Base-by-base conservation (phyloP, 2,113 vertebrate species). In the Castor canadensis region DNA sequence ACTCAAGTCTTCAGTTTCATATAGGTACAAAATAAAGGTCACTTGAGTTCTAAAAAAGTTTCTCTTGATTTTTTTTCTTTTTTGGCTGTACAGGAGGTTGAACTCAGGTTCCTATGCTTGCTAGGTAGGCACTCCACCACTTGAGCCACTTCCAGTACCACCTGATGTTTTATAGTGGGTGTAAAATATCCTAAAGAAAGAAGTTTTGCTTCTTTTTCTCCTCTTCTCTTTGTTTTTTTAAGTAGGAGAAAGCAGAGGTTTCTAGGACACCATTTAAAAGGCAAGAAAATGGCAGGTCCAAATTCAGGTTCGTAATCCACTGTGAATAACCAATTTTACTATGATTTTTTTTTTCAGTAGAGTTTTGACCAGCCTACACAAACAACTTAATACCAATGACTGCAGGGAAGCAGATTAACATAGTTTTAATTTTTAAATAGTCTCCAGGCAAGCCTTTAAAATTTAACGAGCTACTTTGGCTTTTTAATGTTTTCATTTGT, bases 401-500 rank as follows among this genome's bases (percentile, higher is more conserved):
- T 71, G 40, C 28, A 38, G 77, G 73, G 60, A 54, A 92, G 62
- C 62, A 89, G 83, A 67, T 84, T 15, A 77, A 40, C 22, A 54
- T 26, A 67, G 67, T 86, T 80, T 91, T 67, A 93, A 89, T 76
- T 73, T 93, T 93, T 87, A 58, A 54, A 87, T 43, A 58, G 52
- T 76, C 49, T 35, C 19, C 54, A 64, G 56, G 12, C 12, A 92
- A 86, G 35, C 12, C 60, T 95, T 86, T 85, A 82, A 43, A 77
- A 58, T 87, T 77, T 85, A 72, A 58, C 45, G 49, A 85, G 45
- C 38, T 67, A 38, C 75, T 83, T 93, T 22, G 76, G 7, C n/a
- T 89, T 82, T 82, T 96, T 96, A 97, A 96, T 96, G 76, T 96
- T 97, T 89, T 92, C 89, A 91, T 95, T 96, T 96, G 60, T 93